These are phyloP conservation scores for Cepaea nemoralis DNA, from an alignment of 1,140 invertebrate genomes.

Conservation along the genomic window DNA sequence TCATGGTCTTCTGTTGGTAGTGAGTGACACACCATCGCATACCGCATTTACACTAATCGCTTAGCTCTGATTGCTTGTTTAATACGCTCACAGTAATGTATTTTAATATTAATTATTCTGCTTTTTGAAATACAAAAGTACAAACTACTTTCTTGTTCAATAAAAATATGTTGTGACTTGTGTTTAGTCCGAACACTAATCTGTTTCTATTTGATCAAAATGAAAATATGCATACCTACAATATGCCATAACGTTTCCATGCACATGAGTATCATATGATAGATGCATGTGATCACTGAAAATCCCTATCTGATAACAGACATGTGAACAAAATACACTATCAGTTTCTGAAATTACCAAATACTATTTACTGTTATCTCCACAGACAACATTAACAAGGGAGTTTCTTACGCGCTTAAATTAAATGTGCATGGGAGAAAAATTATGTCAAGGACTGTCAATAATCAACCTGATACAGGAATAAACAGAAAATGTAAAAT, in stretches of 20 bases:
- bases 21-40: not conserved
- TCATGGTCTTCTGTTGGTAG: not conserved
- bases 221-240: not conserved
- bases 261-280: conserved; percentile 26
- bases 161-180: too few relatives aligned
- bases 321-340: not conserved
- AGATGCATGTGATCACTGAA: conserved; percentile 8
- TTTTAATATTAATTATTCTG: not conserved
- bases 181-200: too few relatives aligned
- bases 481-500: too few relatives aligned
- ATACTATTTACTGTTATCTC: not conserved
- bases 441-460: too few relatives aligned
- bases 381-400: not conserved
- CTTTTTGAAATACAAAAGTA: too few relatives aligned
- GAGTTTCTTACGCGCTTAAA: too few relatives aligned
- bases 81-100: not conserved
- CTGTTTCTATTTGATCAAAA: not conserved
- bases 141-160: too few relatives aligned
- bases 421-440: too few relatives aligned
- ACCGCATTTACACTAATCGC: not conserved
- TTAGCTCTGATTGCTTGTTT: not conserved
- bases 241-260: not conserved
- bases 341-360: not conserved
- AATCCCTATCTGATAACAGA: not conserved
- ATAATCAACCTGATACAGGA: too few relatives aligned